phyloP scores from a whole-genome alignment of 2,113 vertebrate species.

The Ardeotis arabs region DNA sequence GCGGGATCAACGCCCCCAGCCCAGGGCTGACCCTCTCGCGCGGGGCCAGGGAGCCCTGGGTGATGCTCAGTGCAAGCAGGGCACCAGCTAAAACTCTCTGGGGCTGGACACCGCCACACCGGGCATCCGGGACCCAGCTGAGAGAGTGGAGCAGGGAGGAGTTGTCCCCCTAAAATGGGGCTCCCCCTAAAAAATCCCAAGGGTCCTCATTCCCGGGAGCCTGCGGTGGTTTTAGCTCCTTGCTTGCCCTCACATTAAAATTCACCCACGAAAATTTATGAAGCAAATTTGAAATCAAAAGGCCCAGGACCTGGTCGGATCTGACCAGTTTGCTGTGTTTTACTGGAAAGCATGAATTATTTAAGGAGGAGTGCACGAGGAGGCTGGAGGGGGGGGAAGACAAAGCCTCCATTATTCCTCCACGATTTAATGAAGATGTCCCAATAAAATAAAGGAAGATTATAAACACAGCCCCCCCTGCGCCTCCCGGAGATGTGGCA shows the following conservation, averaged over 20 bases:
- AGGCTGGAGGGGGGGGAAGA: neutral
- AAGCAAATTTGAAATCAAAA: neutral
- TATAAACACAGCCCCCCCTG: neutral
- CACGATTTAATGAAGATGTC: conserved; percentile 75
- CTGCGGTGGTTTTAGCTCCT: neutral
- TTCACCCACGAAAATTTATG: neutral
- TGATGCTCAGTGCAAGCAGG: fast-evolving
- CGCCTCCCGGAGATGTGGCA: neutral
- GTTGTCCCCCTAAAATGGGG: neutral
- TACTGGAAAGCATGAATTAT: conserved; percentile 80
- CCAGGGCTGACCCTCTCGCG: fast-evolving
- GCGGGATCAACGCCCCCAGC: neutral
- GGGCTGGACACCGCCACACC: fast-evolving
- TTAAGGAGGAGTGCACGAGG: neutral
- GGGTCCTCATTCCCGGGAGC: neutral
- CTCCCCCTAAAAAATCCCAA: fast-evolving
- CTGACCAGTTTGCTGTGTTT: neutral
- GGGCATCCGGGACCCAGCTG: neutral
- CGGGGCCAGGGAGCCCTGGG: fast-evolving
- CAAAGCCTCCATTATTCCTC: conserved; percentile 61
- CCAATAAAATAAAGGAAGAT: conserved; percentile 67
- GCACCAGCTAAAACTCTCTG: too few species aligned
- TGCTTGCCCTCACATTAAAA: neutral
- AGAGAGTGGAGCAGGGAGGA: neutral
- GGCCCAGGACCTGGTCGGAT: neutral